These are phyloP conservation scores for Heliconius cydno DNA, from an alignment of 2,888 invertebrate species.

Conservation along the genomic window DNA sequence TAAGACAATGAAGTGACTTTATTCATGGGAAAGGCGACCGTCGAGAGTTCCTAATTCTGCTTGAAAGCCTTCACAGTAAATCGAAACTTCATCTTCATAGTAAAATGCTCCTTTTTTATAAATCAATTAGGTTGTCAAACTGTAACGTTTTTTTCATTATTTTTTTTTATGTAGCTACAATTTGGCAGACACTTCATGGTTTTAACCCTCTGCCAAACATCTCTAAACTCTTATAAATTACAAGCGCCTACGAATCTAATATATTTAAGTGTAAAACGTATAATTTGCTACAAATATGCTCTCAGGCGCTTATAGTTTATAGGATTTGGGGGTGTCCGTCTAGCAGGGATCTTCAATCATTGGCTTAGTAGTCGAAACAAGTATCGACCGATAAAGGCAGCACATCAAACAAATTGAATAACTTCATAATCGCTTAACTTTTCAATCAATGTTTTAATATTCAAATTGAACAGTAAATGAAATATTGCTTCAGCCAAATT, in stretches of 20 bases:
- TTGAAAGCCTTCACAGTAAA: neutral
- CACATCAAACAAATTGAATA: neutral
- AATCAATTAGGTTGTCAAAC: neutral
- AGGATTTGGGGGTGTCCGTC: neutral
- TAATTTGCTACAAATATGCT: neutral
- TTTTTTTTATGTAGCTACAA: too few species aligned
- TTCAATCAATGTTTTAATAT: conserved; percentile 26
- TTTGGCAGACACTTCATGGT: too few species aligned
- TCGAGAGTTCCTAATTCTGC: neutral
- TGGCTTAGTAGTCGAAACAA: neutral
- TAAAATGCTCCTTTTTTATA: neutral
- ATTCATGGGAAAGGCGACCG: conserved; percentile 4
- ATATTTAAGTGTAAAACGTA: too few species aligned
- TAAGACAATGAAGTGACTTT: conserved; percentile 24
- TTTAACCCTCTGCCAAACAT: too few species aligned
- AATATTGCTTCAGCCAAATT: conserved; percentile 29
- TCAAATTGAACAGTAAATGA: conserved; percentile 15
- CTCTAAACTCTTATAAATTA: too few species aligned
- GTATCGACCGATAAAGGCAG: neutral
- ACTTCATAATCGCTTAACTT: neutral
- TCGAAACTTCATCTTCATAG: neutral
- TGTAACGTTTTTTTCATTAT: too few species aligned
- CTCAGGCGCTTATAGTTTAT: neutral
- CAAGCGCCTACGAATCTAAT: too few species aligned
- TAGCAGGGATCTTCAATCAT: neutral